Base-by-base conservation (phyloP, 2,797 vertebrate species). In the Moxostoma hubbsi region DNA sequence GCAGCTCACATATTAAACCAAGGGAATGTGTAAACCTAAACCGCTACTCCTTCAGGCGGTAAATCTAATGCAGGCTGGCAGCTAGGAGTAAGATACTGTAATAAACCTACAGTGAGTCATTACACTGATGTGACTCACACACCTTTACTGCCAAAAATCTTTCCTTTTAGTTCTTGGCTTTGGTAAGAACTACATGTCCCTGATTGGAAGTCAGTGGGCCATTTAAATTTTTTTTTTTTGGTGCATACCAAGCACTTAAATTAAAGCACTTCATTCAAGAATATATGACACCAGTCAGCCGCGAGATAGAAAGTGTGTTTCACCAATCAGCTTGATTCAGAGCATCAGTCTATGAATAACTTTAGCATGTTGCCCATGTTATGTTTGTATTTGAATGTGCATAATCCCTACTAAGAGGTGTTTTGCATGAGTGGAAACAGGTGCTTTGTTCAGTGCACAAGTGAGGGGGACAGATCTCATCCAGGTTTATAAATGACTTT, bases 41-140 rank as follows among this genome's bases (percentile, higher is more conserved):
- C 55, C 13, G 3, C 50, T 70, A 50, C n/a, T 63, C 59, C 18
- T 54, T 61, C 57, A 79, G 13, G 49, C 50, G 5, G 43, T 66
- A 69, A 58, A 54, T 70, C 77, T 57, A 36, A 61, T 58, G 50
- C 70, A 57, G 76, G 70, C 47, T 68, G 62, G 58, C 70, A 74
- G 36, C 36, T 36, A 36, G 58, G 75, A 68, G 47, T 67, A 64
- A 57, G 51, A 36, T 51, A 49, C 81, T 70, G 76, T 68, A 65
- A 73, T 55, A 65, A 57, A 70, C 72, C 70, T 61, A 16, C 69
- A 77, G 81, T 82, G 81, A 79, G 75, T 82, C 76, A 82, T 65
- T 77, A 77, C 51, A 78, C 45, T 69, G 81, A 67, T 53, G 76
- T 75, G 64, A 73, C 70, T 68, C 75, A 73, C 46, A 7, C 69